Evolutionary conservation across 2,113 vertebrate species (phyloP).

Genomic region (Notarius quadriscutis): DNA sequence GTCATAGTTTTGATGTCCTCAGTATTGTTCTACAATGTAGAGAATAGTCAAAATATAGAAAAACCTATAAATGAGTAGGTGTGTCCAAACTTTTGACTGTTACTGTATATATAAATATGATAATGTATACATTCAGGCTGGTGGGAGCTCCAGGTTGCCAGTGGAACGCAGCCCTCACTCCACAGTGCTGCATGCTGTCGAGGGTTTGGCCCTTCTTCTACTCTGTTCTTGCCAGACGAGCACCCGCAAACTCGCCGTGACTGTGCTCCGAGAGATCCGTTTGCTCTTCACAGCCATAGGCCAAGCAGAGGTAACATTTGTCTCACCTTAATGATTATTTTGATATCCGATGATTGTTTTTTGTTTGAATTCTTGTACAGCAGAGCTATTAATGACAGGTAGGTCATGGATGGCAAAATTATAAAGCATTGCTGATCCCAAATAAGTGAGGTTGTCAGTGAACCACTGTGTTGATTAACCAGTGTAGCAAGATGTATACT

Average conservation of each 20-base stretch:
- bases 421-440: neutral
- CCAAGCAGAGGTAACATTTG: conserved; percentile 84
- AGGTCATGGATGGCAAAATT: neutral
- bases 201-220: conserved; percentile 91
- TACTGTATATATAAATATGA: neutral
- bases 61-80: neutral
- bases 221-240: conserved; percentile 95
- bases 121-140: conserved; percentile 14
- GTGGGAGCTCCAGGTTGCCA: conserved; percentile 73
- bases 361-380: neutral
- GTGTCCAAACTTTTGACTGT: too few relatives aligned
- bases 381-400: neutral
- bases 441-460: neutral
- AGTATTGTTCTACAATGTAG: too few relatives aligned
- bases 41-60: too few relatives aligned
- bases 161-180: conserved; percentile 87
- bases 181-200: conserved; percentile 89
- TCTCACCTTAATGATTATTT: neutral
- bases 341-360: neutral
- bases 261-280: conserved; percentile 92
- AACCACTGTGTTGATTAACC: neutral
- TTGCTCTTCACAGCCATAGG: conserved; percentile 89
- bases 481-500: neutral
- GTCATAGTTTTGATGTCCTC: too few relatives aligned
- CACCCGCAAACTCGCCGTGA: conserved; percentile 91